phyloP scores from a whole-genome alignment of 2,888 invertebrate genomes.

The Seladonia tumulorum region DNA sequence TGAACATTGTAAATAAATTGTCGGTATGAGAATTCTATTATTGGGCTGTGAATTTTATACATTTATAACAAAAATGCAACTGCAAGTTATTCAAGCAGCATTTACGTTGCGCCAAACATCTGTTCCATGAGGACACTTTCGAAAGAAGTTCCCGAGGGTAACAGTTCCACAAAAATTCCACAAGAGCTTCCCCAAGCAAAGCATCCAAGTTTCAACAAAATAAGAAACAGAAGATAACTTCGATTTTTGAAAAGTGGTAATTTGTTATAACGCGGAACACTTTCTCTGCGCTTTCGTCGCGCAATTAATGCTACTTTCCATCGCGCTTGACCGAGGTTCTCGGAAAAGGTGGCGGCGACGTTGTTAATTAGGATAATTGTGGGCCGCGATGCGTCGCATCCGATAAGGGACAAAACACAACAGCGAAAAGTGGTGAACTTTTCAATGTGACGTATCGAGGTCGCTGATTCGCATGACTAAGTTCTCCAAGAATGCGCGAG shows the following conservation, averaged over 20 bases:
- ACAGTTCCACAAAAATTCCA: neutral
- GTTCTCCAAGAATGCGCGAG: constrained; percentile 68
- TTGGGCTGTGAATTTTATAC: neutral
- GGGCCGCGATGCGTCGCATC: too few species aligned
- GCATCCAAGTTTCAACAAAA: neutral
- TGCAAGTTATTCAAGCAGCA: neutral
- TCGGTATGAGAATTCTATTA: neutral
- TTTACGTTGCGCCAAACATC: neutral
- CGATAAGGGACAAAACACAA: constrained; percentile 1
- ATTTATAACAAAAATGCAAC: too few species aligned
- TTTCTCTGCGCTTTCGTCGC: neutral
- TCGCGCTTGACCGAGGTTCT: neutral
- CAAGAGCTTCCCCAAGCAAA: neutral
- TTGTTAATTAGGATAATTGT: neutral
- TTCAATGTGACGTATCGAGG: constrained; percentile 57
- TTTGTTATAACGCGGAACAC: neutral
- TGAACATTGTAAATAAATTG: neutral
- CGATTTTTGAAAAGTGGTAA: neutral
- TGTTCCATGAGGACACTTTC: neutral
- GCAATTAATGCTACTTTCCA: neutral
- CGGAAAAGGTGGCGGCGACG: neutral
- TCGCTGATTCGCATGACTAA: constrained; percentile 63
- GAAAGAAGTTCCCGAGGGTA: neutral
- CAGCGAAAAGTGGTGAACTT: constrained; percentile 23
- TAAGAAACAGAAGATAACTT: neutral